A percentile compares a stretch with the other conserved stretches of the same genome.
phyloP scores from a whole-genome alignment of 2,113 vertebrate genomes.

The Neopipo cinnamomea region DNA sequence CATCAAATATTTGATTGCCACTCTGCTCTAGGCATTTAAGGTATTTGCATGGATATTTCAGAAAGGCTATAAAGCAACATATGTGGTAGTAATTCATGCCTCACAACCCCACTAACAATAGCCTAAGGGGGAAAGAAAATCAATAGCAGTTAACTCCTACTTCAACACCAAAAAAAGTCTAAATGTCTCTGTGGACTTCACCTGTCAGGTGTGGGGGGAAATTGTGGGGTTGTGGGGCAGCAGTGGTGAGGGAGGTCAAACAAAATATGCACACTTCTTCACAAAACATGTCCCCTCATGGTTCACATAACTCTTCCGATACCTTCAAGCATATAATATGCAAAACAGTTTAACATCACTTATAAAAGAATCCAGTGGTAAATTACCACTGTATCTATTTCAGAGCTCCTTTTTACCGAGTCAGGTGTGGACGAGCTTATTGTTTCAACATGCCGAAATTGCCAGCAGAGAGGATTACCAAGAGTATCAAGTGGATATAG shows the following conservation, averaged over 20 bases:
- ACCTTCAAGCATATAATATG: neutral
- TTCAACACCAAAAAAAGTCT: neutral
- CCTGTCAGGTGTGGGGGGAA: neutral
- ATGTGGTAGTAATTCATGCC: neutral
- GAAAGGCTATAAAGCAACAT: neutral
- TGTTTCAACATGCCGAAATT: constrained; percentile 12
- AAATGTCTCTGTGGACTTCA: neutral
- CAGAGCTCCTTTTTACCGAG: neutral
- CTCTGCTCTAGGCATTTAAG: neutral
- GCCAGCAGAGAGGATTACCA: neutral
- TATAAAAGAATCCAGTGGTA: neutral
- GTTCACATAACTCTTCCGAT: neutral
- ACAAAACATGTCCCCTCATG: neutral
- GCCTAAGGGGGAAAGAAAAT: neutral
- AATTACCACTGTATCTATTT: neutral
- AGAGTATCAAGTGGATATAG: neutral
- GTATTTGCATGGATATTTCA: neutral
- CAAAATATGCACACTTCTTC: neutral
- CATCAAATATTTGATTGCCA: neutral
- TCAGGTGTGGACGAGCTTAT: neutral
- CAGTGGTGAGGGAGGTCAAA: neutral
- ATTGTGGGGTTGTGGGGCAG: too few species aligned
- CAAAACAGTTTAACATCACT: neutral
- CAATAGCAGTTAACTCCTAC: neutral
- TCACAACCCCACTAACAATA: neutral